Evolutionary conservation across 2,888 invertebrate genomes (phyloP).

Genomic region (Dioctria rufipes): DNA sequence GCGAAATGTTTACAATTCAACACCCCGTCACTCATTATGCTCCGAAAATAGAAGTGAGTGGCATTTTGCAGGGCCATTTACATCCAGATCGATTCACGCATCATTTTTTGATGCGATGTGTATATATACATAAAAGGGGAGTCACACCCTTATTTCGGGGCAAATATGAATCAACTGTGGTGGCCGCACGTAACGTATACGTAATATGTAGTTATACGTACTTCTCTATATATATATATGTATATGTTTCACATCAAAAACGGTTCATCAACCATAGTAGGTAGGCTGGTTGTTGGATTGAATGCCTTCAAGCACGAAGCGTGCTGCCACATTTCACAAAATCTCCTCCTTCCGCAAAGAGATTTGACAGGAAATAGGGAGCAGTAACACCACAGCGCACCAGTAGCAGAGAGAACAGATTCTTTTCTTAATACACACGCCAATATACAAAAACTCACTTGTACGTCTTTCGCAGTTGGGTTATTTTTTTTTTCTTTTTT

Average conservation of each 20-base stretch:
- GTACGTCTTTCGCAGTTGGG: too few relatives aligned
- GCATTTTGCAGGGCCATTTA: conserved; percentile 48
- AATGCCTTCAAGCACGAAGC: conserved; percentile 39
- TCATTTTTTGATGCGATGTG: conserved; percentile 29
- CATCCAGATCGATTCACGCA: conserved; percentile 43
- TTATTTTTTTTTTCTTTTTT: too few relatives aligned
- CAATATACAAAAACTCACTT: not conserved
- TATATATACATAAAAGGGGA: not conserved
- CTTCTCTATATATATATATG: too few relatives aligned
- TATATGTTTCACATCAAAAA: too few relatives aligned
- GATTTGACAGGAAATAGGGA: conserved; percentile 49
- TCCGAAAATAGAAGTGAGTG: conserved; percentile 45
- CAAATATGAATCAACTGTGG: not conserved
- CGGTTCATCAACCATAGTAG: conserved; percentile 3
- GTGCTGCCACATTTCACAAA: conserved; percentile 30
- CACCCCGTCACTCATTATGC: conserved; percentile 46
- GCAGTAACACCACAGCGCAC: not conserved
- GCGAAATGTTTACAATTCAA: conserved; percentile 48
- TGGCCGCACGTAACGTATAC: not conserved
- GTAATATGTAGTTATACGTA: too few relatives aligned
- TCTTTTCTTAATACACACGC: not conserved
- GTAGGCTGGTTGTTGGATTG: conserved; percentile 27
- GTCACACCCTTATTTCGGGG: conserved; percentile 11
- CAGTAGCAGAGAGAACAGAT: not conserved
- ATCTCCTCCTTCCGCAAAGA: not conserved